These are phyloP conservation scores for Eilema sororculum DNA, from an alignment of 2,888 invertebrate genomes.

Conservation along the genomic window DNA sequence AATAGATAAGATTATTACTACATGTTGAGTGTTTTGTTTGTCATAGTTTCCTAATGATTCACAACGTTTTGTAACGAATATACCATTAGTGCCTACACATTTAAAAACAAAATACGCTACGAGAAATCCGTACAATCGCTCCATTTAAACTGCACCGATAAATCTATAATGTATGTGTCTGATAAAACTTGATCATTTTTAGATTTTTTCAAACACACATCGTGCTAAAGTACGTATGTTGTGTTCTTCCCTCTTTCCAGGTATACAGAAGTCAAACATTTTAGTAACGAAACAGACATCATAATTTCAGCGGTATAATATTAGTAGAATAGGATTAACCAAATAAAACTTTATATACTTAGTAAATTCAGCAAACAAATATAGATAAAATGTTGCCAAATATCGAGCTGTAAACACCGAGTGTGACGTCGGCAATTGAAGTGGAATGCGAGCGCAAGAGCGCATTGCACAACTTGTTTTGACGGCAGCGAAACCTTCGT, in stretches of 20 bases:
- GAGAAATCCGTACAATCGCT: no score
- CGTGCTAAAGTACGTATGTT: no score
- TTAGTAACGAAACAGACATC: no score
- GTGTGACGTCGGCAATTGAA: slow-evolving; percentile 60
- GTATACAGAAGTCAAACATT: no score
- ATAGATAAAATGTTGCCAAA: not conserved
- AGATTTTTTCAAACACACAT: no score
- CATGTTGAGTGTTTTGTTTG: slow-evolving; percentile 24
- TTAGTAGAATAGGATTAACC: not conserved
- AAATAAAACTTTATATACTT: not conserved
- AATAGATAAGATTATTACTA: slow-evolving; percentile 18
- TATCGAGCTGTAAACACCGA: slow-evolving; percentile 44
- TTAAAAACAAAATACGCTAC: no score
- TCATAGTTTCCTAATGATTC: slow-evolving; percentile 15
- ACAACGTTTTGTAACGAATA: slow-evolving; percentile 19
- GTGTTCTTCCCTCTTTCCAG: no score
- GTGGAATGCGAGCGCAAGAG: slow-evolving; percentile 74
- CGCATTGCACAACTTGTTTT: slow-evolving; percentile 79
- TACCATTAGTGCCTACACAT: not conserved
- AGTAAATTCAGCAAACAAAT: not conserved
- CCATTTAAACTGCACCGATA: no score
- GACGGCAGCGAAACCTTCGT: slow-evolving; percentile 68
- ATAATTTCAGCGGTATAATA: no score
- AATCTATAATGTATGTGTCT: no score
- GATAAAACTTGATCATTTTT: no score